Evolutionary conservation across 2,113 vertebrate species (phyloP), one percentile per base, ranked within the genome.

Genomic region (Chunga burmeisteri): DNA sequence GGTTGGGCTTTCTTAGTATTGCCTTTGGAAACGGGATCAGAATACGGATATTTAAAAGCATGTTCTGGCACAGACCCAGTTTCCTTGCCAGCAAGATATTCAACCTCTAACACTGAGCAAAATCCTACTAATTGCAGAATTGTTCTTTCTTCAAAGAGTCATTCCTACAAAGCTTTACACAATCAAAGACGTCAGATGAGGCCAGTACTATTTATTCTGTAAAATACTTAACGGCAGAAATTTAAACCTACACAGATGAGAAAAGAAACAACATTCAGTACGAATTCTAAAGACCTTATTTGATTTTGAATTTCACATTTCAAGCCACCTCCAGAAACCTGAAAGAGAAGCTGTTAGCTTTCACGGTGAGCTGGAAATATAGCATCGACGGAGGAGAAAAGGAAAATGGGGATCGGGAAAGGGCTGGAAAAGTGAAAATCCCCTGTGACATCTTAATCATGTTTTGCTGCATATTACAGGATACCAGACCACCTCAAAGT

Each of bases 61-160:
- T 66, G 65, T 61, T 72, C 84, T 95, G 96, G 96, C 95, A 75
- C 61, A n/a, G 65, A 72, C 32, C 65, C 95, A 91, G 83, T 26
- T 95, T 71, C 86, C 77, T 89, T 87, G 93, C 83, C 94, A 95
- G 83, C 80, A 61, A 74, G 83, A 94, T 93, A 91, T 87, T 84
- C 83, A 95, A 96, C 95, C 94, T 94, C 80, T 96, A 95, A 93
- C 94, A 95, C 81, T 5, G 11, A 91, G 73, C 21, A 94, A 90
- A 97, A 95, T 94, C 56, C 53, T 72, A n/a, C 86, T 95, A 96
- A 95, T 96, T 95, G 81, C 70, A 59, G 94, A 87, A 96, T 91
- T 96, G 84, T 95, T 96, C 86, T 75, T 85, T 79, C 91, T 93
- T 94, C 89, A 75, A 40, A 74, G 86, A 94, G 77, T 61, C 27